A percentile compares a stretch with the other conserved stretches of the same genome.
Evolutionary conservation across 2,797 vertebrate genomes (phyloP).

Genomic region (Melanotaenia nigrans): DNA sequence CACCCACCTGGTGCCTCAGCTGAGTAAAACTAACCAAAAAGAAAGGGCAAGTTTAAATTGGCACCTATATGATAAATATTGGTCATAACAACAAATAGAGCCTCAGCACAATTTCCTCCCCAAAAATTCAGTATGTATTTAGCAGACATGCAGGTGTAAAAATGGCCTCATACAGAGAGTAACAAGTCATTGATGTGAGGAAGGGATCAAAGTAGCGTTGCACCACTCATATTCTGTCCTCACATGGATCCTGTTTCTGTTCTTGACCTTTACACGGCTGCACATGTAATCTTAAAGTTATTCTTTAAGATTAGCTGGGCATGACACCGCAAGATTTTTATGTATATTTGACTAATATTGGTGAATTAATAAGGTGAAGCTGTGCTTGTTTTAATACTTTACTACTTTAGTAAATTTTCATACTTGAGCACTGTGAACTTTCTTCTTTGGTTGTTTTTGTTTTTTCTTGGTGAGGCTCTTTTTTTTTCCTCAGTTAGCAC

Average conservation of each 20-base stretch:
- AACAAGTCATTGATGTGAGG: slow-evolving; percentile 42
- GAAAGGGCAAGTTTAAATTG: slow-evolving; percentile 3
- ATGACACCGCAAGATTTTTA: neutral
- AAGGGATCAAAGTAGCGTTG: slow-evolving; percentile 41
- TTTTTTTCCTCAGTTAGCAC: neutral
- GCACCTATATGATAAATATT: slow-evolving; percentile 23
- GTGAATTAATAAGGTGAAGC: neutral
- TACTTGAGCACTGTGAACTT: neutral
- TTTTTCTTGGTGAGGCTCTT: neutral
- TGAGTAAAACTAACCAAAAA: slow-evolving; percentile 39
- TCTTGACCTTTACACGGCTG: slow-evolving; percentile 19
- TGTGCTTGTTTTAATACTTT: neutral
- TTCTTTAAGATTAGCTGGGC: slow-evolving; percentile 22
- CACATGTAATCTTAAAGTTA: slow-evolving; percentile 11
- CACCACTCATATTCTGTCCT: slow-evolving; percentile 22
- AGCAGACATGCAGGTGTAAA: slow-evolving; percentile 37
- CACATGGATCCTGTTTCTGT: slow-evolving; percentile 30
- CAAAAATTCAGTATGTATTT: slow-evolving; percentile 37
- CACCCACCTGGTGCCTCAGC: slow-evolving; percentile 46
- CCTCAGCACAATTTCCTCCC: slow-evolving; percentile 26
- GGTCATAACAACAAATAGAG: slow-evolving; percentile 23
- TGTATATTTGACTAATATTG: neutral
- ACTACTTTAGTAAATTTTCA: neutral
- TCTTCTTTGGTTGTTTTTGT: neutral
- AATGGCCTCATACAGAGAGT: slow-evolving; percentile 9